Evolutionary conservation across 2,888 invertebrate genomes (phyloP), one percentile per base, ranked within the genome.

Genomic region (Tinea semifulvella): DNA sequence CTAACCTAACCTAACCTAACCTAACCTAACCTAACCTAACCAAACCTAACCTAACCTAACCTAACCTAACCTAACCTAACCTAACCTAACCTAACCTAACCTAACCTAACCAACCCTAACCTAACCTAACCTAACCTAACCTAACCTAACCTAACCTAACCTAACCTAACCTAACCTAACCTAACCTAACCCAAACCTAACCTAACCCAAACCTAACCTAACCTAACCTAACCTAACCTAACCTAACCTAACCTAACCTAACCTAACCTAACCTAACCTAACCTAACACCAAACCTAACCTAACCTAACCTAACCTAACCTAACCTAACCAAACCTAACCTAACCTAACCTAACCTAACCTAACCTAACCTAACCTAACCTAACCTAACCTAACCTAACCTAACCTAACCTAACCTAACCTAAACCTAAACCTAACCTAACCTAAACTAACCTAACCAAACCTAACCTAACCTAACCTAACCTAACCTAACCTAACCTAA

Each of bases 231-330:
- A 31, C 35, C 28, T 16, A 46, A 28, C 40, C 31, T 25, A 27
- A 40, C 39, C 31, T 42, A 18, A 28, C 19, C 39, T 14, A 28
- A 39, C 40, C 42, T 28, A 19, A 39, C 42, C 38, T 39, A 46
- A 42, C 42, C 45, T 39, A 50, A 50, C 50, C 52, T 48, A 48
- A 49, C 46, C 45, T 19, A 26, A 42, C 44, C 35, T 35, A 44
- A 44, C 44, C 44, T 44, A 44, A 44, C 44, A 44, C 44, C 44
- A 35, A 44, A 44, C 44, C 44, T 44, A 44, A 44, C 44, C 44
- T 47, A 47, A 47, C 47, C 47, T 47, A 47, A 47, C 47, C 47
- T 45, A 47, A 47, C 45, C 47, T 47, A 47, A 47, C 47, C 47
- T 47, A 47, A 47, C 47, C 47, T 47, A 47, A 47, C 47, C 45